Evolutionary conservation across 2,888 invertebrate genomes (phyloP), one percentile per base, ranked within the genome.

Genomic region (Agrochola lota): DNA sequence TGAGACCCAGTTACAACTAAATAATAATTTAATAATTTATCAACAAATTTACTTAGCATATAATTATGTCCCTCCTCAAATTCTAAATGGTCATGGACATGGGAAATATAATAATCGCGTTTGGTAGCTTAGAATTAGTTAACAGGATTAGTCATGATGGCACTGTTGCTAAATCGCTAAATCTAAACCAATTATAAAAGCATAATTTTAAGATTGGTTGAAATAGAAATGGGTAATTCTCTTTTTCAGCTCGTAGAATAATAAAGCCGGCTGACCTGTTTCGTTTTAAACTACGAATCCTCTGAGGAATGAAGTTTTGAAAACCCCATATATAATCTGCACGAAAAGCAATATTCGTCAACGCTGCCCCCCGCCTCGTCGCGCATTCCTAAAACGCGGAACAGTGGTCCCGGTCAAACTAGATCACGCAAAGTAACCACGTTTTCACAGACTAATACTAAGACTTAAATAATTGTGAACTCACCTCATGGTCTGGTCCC

Each of bases 401-500:
- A 15, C 12, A 46, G 46, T 5, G 12, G 46, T 15, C 46, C 46
- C 15, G 15, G 15, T 46, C 5, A 15, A 46, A 46, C 46, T 46
- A 46, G 30, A 30, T 30, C 1, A 26, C 23, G 20, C 26, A 23
- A 12, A 46, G 2, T 26, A 67, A 26, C 4, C 46, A 26, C 5
- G 9, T 30, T 68, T 40, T 20, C n/a, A 5, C 35, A n/a, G 2
- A 35, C 8, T 8, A 49, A 20, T 15, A 40, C 20, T 35, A 26
- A 15, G 9, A 49, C 20, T 43, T 20, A 77, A 77, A 49, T 12
- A 23, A 52, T 62, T 52, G 17, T 30, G 15, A 35, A 96, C 97
- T 97, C 93, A 99, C 99, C 98, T 99, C 99, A 92, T 98, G 98
- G 96, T 99, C 99, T 57, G 99, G 99, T 85, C 99, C 99, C 26